phyloP scores from a whole-genome alignment of 2,113 vertebrate species.

The Pollachius pollachius region DNA sequence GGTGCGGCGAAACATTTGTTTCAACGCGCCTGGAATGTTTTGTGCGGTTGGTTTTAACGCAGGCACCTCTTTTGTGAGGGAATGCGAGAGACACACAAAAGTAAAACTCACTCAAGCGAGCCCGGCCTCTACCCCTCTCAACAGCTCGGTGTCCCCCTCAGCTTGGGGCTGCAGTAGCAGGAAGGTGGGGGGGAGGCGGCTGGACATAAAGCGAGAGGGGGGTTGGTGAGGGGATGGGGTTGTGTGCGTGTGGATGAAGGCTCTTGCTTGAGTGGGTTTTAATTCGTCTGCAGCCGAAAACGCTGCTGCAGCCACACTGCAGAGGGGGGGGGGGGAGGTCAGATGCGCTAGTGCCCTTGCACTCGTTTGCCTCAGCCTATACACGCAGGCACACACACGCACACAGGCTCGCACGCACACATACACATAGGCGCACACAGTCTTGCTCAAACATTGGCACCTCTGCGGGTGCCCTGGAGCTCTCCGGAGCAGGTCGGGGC shows the following conservation, averaged over 20 bases:
- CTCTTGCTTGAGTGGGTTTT: slow-evolving; percentile 67
- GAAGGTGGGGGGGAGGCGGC: neutral
- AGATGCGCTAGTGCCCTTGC: slow-evolving; percentile 38
- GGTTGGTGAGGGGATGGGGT: slow-evolving; percentile 5
- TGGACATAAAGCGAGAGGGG: neutral
- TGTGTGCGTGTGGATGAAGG: neutral
- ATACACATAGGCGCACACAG: slow-evolving; percentile 22
- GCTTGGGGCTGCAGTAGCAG: slow-evolving; percentile 14
- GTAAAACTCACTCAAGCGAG: slow-evolving; percentile 49
- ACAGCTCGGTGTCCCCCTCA: neutral
- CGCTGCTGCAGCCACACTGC: slow-evolving; percentile 17
- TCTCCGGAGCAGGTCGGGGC: slow-evolving; percentile 32
- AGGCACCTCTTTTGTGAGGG: slow-evolving; percentile 51
- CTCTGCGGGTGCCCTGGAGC: slow-evolving; percentile 26
- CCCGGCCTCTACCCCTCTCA: slow-evolving; percentile 27
- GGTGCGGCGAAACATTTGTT: no score
- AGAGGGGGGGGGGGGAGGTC: slow-evolving; percentile 17
- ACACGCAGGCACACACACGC: slow-evolving; percentile 17
- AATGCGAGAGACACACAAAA: slow-evolving; percentile 50
- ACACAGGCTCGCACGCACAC: neutral
- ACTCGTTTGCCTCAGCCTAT: slow-evolving; percentile 51
- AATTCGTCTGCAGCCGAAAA: slow-evolving; percentile 60
- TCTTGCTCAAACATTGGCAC: slow-evolving; percentile 24
- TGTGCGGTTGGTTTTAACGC: slow-evolving; percentile 36
- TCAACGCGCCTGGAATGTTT: no score